Evolutionary conservation across 2,797 vertebrate genomes (phyloP), one percentile per base, ranked within the genome.

Genomic region (Ficedula albicollis): DNA sequence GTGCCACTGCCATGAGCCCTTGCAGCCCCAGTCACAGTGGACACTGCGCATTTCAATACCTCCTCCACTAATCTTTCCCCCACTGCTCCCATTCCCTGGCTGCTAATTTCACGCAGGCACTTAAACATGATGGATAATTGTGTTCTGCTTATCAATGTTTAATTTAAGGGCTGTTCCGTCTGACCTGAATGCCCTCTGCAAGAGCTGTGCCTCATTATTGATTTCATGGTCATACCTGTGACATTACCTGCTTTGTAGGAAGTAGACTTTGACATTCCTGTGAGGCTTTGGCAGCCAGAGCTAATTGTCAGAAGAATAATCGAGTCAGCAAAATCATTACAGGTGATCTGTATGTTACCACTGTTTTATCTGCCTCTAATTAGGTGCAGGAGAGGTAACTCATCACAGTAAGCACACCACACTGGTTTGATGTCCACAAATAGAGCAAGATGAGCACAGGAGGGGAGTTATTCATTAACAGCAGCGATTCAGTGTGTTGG

Each of bases 191-290:
- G 97, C 97, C 97, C 97, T 97, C 96, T 97, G 97, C 94, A 92
- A 97, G 95, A 97, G 94, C 96, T 94, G 92, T 95, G 97, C 93
- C 97, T 97, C 96, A 94, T 97, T 98, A 97, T 97, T 97, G 96
- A 98, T 98, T 98, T 98, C 97, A 96, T 97, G 96, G 96, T 97
- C 97, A 97, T 97, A 98, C 97, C 97, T 97, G 97, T 98, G 97
- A 97, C 97, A 98, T 97, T 97, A 97, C 97, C 97, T 98, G 96
- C 94, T 94, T 97, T 96, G 95, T 90, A 95, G 95, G 96, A 97
- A 96, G 95, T 96, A 95, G 96, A 95, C 97, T 97, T 97, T 97
- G 97, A 97, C 97, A 97, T 96, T 97, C 97, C 96, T 97, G 95
- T 86, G 96, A 97, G 95, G 96, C 95, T 95, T 90, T 95, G 94